A percentile compares a stretch with the other conserved stretches of the same genome.
These are phyloP conservation scores for Notamacropus eugenii DNA, from an alignment of 2,797 vertebrate species.

Conservation along the genomic window DNA sequence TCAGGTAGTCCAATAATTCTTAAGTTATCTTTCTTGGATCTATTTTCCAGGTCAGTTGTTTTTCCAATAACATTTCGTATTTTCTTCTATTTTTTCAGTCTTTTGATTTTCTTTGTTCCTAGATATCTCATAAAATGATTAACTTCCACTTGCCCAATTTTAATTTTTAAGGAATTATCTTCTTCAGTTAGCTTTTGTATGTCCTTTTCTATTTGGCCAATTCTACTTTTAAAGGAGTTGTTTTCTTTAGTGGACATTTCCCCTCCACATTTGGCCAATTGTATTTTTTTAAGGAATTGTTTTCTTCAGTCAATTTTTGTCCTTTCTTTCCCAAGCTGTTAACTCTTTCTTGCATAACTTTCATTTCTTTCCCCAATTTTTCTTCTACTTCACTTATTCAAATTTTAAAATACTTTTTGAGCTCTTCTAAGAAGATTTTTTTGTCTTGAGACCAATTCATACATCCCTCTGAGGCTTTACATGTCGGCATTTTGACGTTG, in stretches of 20 bases:
- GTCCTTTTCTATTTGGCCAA: background rate
- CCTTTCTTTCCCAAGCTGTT: background rate
- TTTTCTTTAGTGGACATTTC: background rate
- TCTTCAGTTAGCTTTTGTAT: background rate
- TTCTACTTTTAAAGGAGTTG: background rate
- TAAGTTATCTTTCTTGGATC: background rate
- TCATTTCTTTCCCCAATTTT: background rate
- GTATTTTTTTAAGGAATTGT: background rate
- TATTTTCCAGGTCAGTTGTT: too few species aligned
- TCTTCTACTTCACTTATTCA: background rate
- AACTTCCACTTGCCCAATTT: background rate
- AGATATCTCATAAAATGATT: background rate
- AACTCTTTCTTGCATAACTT: background rate
- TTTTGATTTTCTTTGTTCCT: background rate
- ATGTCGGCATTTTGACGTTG: too few species aligned
- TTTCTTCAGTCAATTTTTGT: background rate
- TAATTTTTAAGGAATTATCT: background rate
- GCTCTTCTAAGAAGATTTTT: background rate
- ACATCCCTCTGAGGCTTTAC: too few species aligned
- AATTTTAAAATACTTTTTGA: background rate
- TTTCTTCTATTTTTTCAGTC: background rate
- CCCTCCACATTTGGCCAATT: background rate
- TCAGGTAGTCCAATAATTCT: background rate
- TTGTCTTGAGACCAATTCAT: background rate
- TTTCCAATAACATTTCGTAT: background rate